Evolutionary conservation across 2,113 vertebrate species (phyloP).

Genomic region (Pelecanoides urinatrix): DNA sequence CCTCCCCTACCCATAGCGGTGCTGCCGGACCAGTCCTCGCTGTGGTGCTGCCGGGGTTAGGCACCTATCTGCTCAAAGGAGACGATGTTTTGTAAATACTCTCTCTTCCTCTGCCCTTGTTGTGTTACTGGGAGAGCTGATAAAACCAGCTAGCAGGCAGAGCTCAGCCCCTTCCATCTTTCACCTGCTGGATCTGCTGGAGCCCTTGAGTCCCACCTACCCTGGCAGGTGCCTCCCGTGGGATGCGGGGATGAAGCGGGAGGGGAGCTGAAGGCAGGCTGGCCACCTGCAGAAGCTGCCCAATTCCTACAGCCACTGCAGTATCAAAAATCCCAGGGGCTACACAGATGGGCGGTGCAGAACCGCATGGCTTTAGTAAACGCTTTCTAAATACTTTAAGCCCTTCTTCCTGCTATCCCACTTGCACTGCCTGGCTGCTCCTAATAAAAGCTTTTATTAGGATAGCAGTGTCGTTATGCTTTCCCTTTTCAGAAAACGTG

Average conservation of each 20-base stretch:
- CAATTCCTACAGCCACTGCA: background rate
- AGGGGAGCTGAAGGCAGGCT: background rate
- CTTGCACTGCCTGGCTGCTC: background rate
- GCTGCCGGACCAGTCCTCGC: background rate
- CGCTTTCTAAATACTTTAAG: background rate
- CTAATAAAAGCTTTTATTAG: background rate
- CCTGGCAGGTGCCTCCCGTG: background rate
- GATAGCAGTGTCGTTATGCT: background rate
- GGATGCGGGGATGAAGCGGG: background rate
- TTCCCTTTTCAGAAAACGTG: background rate
- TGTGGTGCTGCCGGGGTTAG: background rate
- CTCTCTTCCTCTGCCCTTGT: background rate
- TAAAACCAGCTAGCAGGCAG: background rate
- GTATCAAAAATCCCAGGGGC: background rate
- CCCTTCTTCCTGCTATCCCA: background rate
- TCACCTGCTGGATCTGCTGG: background rate
- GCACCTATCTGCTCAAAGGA: background rate
- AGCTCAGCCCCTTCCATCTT: background rate
- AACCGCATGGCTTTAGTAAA: background rate
- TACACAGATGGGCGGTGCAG: background rate
- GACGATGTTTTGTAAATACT: background rate
- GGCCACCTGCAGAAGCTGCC: background rate
- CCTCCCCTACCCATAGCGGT: background rate
- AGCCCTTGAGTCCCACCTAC: background rate
- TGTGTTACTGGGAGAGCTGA: background rate